Percentiles rank a stretch among this genome's conserved stretches.
phyloP scores from a whole-genome alignment of 2,113 vertebrate genomes.

The Rhea pennata region DNA sequence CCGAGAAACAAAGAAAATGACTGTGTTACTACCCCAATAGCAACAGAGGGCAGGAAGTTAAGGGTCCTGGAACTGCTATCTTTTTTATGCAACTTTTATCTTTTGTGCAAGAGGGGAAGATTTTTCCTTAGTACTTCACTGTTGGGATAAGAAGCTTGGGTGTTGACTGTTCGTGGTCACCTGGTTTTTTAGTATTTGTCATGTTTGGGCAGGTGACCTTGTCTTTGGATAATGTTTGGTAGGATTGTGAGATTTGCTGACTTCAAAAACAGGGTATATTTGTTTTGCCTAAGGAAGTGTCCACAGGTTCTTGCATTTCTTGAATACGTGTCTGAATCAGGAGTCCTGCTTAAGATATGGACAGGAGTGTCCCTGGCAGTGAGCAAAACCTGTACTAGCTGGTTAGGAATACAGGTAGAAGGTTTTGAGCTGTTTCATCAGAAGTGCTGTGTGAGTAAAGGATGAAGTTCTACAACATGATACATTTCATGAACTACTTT shows the following conservation, averaged over 20 bases:
- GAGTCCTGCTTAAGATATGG: not conserved
- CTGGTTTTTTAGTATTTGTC: not conserved
- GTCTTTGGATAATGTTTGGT: not conserved
- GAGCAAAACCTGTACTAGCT: not conserved
- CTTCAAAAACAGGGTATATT: not conserved
- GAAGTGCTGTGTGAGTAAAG: not conserved
- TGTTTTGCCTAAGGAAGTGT: not conserved
- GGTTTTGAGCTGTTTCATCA: not conserved
- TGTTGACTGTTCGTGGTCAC: not conserved
- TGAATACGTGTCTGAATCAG: not conserved
- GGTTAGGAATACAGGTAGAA: not conserved
- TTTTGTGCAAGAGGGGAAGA: not conserved
- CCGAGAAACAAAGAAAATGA: not conserved
- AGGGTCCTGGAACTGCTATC: not conserved
- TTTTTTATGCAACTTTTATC: constrained; percentile 10
- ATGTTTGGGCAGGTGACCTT: not conserved
- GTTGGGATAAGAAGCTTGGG: not conserved
- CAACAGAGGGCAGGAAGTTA: constrained; percentile 11
- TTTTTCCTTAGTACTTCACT: not conserved
- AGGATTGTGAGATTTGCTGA: not conserved
- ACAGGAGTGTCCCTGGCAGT: not conserved
- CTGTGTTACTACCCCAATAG: constrained; percentile 3
- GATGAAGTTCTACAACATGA: not conserved
- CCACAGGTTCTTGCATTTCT: not conserved
- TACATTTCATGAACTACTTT: not conserved